phyloP scores from a whole-genome alignment of 2,888 invertebrate species.

The Graphium colonna region DNA sequence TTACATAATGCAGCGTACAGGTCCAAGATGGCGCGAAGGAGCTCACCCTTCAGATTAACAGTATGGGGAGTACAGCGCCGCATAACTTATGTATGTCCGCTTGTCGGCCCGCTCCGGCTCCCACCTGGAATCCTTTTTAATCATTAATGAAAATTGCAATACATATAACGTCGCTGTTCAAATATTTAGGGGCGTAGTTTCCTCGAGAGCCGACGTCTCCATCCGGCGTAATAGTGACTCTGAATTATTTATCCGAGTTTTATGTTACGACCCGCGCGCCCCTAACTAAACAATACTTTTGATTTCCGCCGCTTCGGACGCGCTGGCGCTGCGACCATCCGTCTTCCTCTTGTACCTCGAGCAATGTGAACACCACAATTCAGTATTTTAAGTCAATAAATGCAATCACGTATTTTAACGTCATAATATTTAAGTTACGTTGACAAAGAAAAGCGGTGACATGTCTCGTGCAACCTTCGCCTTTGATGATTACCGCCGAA shows the following conservation, averaged over 20 bases:
- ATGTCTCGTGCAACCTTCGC: too few relatives aligned
- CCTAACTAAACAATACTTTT: conserved; percentile 62
- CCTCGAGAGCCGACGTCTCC: conserved; percentile 41
- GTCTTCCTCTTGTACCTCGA: too few relatives aligned
- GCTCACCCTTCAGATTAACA: conserved; percentile 60
- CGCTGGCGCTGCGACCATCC: too few relatives aligned
- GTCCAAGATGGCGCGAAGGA: conserved; percentile 49
- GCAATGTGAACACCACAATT: background rate
- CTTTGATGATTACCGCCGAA: conserved; percentile 8
- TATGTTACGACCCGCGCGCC: conserved; percentile 63
- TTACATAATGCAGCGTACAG: conserved; percentile 49
- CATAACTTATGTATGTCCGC: conserved; percentile 59
- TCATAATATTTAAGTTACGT: too few relatives aligned
- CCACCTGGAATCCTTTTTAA: conserved; percentile 62
- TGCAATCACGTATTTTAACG: too few relatives aligned
- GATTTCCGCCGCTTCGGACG: conserved; percentile 39
- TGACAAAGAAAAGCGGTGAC: too few relatives aligned
- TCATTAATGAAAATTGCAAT: conserved; percentile 78
- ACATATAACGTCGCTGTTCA: conserved; percentile 72
- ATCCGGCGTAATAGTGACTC: conserved; percentile 57
- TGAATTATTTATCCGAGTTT: conserved; percentile 75
- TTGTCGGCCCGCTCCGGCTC: conserved; percentile 47
- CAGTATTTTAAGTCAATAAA: too few relatives aligned
- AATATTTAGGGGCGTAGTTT: conserved; percentile 72
- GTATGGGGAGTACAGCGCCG: conserved; percentile 45